These are phyloP conservation scores for Toxotes jaculatrix DNA, from an alignment of 2,113 vertebrate genomes.

Conservation along the genomic window DNA sequence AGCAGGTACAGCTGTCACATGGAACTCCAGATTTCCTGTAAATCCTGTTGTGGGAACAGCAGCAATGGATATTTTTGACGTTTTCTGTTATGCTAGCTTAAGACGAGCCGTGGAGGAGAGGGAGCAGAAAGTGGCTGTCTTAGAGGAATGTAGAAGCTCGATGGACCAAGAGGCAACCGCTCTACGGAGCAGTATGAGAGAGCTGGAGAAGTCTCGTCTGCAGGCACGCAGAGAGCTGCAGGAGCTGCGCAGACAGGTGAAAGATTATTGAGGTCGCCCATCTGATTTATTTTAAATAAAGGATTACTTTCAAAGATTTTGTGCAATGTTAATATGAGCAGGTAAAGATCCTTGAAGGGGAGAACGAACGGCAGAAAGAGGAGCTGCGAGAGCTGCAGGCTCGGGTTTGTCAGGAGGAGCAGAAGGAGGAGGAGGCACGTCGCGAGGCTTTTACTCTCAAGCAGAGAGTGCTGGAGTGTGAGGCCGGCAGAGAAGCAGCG, in stretches of 20 bases:
- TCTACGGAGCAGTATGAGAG: slow-evolving; percentile 80
- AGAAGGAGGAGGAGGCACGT: slow-evolving; percentile 78
- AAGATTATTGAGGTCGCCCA: background rate
- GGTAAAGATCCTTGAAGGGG: slow-evolving; percentile 84
- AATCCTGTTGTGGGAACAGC: background rate
- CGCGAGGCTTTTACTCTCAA: slow-evolving; percentile 76
- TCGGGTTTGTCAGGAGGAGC: slow-evolving; percentile 77
- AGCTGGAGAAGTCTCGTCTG: slow-evolving; percentile 79
- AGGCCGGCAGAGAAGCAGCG: slow-evolving; percentile 80
- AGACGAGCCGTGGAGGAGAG: slow-evolving; percentile 83
- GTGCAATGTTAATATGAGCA: slow-evolving; percentile 55
- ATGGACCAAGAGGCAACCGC: slow-evolving; percentile 77
- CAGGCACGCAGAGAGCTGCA: slow-evolving; percentile 83
- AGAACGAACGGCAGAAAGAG: slow-evolving; percentile 76
- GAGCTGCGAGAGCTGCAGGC: slow-evolving; percentile 83
- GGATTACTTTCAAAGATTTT: slow-evolving; percentile 16
- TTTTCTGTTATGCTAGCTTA: slow-evolving; percentile 72
- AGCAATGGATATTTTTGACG: background rate
- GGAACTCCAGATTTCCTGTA: background rate
- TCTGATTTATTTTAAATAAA: slow-evolving; percentile 36
- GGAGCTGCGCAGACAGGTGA: slow-evolving; percentile 86
- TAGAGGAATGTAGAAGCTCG: slow-evolving; percentile 80
- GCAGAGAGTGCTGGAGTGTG: slow-evolving; percentile 78
- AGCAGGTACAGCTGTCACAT: slow-evolving; percentile 81
- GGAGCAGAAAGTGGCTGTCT: slow-evolving; percentile 80